Conservation (phyloP, 2,888 invertebrate species). For the Agrotis puta region DNA sequence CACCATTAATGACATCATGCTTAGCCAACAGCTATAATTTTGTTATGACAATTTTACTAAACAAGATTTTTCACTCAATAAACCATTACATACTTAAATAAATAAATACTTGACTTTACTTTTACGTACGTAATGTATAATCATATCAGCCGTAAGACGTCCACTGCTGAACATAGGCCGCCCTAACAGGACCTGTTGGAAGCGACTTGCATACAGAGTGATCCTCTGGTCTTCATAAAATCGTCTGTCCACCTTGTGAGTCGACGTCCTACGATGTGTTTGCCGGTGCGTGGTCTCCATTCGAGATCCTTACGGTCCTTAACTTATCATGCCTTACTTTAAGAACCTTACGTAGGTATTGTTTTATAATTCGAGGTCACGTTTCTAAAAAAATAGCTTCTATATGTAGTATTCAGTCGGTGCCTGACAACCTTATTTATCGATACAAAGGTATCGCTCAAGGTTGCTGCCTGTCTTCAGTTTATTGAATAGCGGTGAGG, state of each 20-base stretch:
- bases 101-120: neutral
- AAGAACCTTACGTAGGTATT: neutral
- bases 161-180: too few relatives aligned
- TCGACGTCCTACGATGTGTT: too few relatives aligned
- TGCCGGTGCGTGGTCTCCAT: too few relatives aligned
- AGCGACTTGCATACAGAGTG: too few relatives aligned
- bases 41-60: neutral
- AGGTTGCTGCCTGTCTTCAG: slow-evolving; percentile 37
- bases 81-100: neutral
- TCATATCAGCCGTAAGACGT: too few relatives aligned
- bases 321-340: too few relatives aligned
- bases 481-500: slow-evolving; percentile 36
- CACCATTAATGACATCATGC: slow-evolving; percentile 10
- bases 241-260: too few relatives aligned
- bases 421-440: slow-evolving; percentile 57
- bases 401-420: neutral
- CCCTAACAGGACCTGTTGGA: too few relatives aligned
- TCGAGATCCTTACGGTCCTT: too few relatives aligned
- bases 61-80: slow-evolving; percentile 22
- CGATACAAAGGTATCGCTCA: slow-evolving; percentile 49
- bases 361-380: slow-evolving; percentile 30
- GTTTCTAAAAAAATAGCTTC: slow-evolving; percentile 32
- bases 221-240: too few relatives aligned
- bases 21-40: slow-evolving; percentile 8
- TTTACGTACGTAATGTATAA: neutral